Evolutionary conservation across 2,797 vertebrate species (phyloP).

Genomic region (Pseudochaenichthys georgianus): DNA sequence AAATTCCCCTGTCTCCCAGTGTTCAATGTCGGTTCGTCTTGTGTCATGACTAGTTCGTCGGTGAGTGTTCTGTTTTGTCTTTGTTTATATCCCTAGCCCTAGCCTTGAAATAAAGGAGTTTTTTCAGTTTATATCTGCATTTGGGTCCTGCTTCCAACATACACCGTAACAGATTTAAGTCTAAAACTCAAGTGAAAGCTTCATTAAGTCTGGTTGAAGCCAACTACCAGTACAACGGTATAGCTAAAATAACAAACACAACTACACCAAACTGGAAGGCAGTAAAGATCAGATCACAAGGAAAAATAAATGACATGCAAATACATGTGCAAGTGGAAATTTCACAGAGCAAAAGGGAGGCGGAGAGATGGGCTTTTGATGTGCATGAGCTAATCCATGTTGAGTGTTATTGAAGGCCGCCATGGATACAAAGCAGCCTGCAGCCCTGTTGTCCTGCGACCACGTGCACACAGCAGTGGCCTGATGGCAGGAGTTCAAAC

Average conservation of each 20-base stretch:
- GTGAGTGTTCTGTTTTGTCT: no score
- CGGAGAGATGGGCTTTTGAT: not conserved
- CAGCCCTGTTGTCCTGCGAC: not conserved
- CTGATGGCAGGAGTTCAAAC: slow-evolving; percentile 12
- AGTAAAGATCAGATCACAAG: not conserved
- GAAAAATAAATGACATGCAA: not conserved
- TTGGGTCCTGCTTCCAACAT: no score
- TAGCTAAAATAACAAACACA: slow-evolving; percentile 2
- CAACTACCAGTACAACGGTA: no score
- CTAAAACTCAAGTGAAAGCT: not conserved
- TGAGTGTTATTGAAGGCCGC: not conserved
- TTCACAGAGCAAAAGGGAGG: not conserved
- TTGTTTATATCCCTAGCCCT: no score
- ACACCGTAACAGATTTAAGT: not conserved
- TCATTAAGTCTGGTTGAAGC: not conserved
- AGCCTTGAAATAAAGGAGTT: no score
- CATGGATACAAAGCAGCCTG: not conserved
- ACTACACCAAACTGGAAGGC: not conserved
- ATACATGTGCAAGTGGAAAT: not conserved
- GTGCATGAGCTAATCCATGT: not conserved
- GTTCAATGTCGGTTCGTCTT: no score
- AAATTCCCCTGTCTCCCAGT: no score
- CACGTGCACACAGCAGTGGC: not conserved
- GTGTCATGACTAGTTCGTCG: no score
- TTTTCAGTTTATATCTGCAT: no score